phyloP scores from a whole-genome alignment of 2,888 invertebrate species.

The Taenaris catops region DNA sequence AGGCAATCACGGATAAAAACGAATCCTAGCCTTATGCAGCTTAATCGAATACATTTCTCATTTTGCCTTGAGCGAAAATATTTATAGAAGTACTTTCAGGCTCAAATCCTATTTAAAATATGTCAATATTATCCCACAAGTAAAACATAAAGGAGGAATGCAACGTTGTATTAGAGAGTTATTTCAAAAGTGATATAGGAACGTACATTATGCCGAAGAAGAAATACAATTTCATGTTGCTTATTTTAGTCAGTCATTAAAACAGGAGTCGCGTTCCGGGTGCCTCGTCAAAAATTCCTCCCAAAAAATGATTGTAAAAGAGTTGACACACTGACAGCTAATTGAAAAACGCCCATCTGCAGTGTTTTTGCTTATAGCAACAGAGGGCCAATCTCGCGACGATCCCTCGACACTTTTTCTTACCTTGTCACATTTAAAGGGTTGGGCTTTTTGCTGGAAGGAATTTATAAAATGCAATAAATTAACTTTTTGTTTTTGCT shows the following conservation, averaged over 20 bases:
- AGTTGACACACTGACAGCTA: slow-evolving; percentile 77
- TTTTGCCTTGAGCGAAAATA: too few species aligned
- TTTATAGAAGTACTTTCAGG: too few species aligned
- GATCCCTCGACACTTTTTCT: slow-evolving; percentile 45
- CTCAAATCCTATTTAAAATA: too few species aligned
- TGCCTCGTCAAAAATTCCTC: slow-evolving; percentile 11
- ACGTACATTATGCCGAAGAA: too few species aligned
- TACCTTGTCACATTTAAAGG: slow-evolving; percentile 52
- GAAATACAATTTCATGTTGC: not conserved
- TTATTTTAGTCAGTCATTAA: slow-evolving; percentile 14
- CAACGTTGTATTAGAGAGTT: too few species aligned
- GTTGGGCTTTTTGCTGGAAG: slow-evolving; percentile 31
- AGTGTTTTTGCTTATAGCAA: slow-evolving; percentile 59
- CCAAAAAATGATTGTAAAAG: slow-evolving; percentile 29
- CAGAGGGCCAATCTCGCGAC: slow-evolving; percentile 66
- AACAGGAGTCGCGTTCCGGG: not conserved
- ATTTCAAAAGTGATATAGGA: too few species aligned
- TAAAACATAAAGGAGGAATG: too few species aligned
- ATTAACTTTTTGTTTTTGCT: slow-evolving; percentile 6
- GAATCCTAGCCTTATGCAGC: too few species aligned
- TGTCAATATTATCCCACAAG: too few species aligned
- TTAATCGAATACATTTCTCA: too few species aligned
- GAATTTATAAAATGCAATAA: slow-evolving; percentile 5
- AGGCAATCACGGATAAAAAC: too few species aligned
- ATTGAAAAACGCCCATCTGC: slow-evolving; percentile 76